phyloP scores from a whole-genome alignment of 2,113 vertebrate genomes.

The Ranitomeya variabilis region DNA sequence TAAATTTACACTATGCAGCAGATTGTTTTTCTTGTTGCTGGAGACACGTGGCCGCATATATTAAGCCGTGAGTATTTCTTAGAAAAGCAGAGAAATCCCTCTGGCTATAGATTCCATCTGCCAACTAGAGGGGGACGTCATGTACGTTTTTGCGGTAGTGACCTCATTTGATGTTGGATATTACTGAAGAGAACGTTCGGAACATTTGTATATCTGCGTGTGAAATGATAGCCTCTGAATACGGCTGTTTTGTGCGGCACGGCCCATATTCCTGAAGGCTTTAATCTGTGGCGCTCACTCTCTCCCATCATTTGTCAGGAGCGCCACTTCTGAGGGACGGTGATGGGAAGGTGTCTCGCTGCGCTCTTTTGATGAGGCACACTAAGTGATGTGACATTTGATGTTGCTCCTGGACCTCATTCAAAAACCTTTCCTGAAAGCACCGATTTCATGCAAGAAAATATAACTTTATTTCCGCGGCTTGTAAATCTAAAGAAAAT shows the following conservation, averaged over 20 bases:
- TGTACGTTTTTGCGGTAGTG: too few relatives aligned
- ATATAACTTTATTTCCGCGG: not conserved
- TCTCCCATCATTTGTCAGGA: not conserved
- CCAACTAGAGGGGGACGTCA: too few relatives aligned
- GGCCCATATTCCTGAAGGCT: conserved; percentile 11
- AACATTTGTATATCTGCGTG: not conserved
- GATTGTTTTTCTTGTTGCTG: conserved; percentile 25
- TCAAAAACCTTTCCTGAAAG: not conserved
- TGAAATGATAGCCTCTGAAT: conserved; percentile 9
- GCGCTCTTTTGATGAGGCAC: conserved; percentile 14
- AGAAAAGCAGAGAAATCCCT: not conserved
- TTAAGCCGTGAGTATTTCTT: not conserved
- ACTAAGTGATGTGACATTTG: conserved; percentile 36
- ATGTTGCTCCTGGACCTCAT: conserved; percentile 35
- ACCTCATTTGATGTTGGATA: too few relatives aligned
- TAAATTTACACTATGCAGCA: conserved; percentile 31
- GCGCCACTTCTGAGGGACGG: conserved; percentile 19
- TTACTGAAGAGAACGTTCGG: too few relatives aligned
- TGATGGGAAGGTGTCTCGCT: conserved; percentile 27
- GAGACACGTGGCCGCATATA: conserved; percentile 3
- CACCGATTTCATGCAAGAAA: not conserved
- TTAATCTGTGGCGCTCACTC: not conserved
- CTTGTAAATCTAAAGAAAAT: conserved; percentile 12
- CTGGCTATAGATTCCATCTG: not conserved
- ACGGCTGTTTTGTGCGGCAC: not conserved